Conservation (phyloP, 2,113 vertebrate species). For the Asarcornis scutulata region DNA sequence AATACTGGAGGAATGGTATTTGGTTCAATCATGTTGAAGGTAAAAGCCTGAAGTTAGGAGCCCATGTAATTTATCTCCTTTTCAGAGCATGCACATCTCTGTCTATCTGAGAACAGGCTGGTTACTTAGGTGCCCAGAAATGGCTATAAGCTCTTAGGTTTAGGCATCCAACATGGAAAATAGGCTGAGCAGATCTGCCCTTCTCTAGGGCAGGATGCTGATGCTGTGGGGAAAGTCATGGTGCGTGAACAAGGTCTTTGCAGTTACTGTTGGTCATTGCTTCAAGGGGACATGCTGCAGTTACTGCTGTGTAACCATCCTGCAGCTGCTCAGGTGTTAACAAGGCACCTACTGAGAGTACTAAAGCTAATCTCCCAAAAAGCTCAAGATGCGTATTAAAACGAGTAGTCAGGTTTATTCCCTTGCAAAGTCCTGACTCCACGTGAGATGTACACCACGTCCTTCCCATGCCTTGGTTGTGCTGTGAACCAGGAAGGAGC, state of each 20-base stretch:
- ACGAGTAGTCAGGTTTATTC: not conserved
- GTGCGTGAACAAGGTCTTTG: not conserved
- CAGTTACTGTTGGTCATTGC: not conserved
- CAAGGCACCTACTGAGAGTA: no score
- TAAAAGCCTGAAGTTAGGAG: not conserved
- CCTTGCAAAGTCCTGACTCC: not conserved
- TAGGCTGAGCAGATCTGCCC: not conserved
- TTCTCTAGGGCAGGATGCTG: not conserved
- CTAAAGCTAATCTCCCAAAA: not conserved
- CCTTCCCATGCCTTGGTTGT: no score
- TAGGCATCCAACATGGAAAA: not conserved
- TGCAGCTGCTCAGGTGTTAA: not conserved
- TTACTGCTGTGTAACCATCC: not conserved
- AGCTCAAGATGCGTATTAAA: not conserved
- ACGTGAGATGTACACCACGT: not conserved
- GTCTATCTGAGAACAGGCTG: not conserved
- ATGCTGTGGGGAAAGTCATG: not conserved
- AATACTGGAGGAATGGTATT: not conserved
- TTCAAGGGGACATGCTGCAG: not conserved
- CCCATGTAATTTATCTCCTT: not conserved
- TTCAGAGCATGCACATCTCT: not conserved
- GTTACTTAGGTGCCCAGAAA: not conserved
- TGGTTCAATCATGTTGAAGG: not conserved
- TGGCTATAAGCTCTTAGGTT: not conserved
- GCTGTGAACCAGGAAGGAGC: not conserved